A percentile compares a stretch with the other conserved stretches of the same genome.
Evolutionary conservation across 2,113 vertebrate genomes (phyloP).

Genomic region (Ochotona princeps): DNA sequence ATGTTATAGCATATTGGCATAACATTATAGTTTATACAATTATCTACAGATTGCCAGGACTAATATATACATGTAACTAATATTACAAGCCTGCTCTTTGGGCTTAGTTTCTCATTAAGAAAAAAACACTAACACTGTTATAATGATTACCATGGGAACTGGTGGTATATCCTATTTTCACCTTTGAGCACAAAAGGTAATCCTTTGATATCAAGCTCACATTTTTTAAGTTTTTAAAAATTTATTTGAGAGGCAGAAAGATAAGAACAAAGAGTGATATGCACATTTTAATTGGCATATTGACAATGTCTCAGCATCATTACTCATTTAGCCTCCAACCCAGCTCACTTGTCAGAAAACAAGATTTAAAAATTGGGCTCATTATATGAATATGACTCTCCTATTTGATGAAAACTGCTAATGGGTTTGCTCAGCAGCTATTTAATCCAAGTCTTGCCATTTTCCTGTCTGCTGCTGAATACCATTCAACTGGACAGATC

Average conservation of each 20-base stretch:
- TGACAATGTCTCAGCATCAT: constrained; percentile 43
- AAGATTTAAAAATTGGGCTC: constrained; percentile 48
- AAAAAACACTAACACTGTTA: constrained; percentile 49
- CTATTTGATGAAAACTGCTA: constrained; percentile 45
- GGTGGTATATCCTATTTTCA: background rate
- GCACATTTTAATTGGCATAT: constrained; percentile 34
- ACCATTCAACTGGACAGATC: background rate
- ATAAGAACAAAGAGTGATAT: background rate
- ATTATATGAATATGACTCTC: background rate
- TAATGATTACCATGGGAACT: constrained; percentile 47
- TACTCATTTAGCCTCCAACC: constrained; percentile 45
- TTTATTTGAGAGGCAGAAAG: no score
- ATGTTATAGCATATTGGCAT: constrained; percentile 64
- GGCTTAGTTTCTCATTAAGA: constrained; percentile 59
- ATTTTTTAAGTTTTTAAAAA: constrained; percentile 27
- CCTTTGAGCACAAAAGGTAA: constrained; percentile 49
- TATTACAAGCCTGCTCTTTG: constrained; percentile 48
- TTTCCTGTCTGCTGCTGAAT: constrained; percentile 2
- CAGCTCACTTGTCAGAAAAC: background rate
- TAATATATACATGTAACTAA: constrained; percentile 64
- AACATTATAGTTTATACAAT: constrained; percentile 60
- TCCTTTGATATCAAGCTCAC: background rate
- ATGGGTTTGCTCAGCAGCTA: background rate
- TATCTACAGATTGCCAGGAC: constrained; percentile 68
- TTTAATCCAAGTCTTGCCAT: background rate